These are phyloP conservation scores for Phalera bucephala DNA, from an alignment of 2,888 invertebrate genomes.

Conservation along the genomic window DNA sequence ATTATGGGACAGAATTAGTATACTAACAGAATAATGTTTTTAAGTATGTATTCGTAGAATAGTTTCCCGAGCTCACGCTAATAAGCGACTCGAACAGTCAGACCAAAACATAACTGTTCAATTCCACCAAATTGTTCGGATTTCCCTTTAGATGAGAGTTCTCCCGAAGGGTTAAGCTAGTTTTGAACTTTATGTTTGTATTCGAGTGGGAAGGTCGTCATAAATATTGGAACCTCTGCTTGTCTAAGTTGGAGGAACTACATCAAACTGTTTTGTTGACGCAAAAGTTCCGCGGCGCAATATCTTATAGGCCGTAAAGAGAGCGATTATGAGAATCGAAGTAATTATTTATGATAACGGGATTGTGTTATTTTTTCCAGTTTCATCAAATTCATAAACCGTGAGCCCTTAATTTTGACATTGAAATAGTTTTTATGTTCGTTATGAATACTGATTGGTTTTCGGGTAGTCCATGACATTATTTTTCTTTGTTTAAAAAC, in stretches of 20 bases:
- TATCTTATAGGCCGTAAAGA: slow-evolving; percentile 56
- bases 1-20: too few species aligned
- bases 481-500: too few species aligned
- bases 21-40: too few species aligned
- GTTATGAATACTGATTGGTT: slow-evolving; percentile 2
- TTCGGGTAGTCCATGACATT: too few species aligned
- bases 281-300: slow-evolving; percentile 59
- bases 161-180: slow-evolving; percentile 65
- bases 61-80: slow-evolving; percentile 21
- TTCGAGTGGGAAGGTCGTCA: slow-evolving; percentile 64
- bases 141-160: slow-evolving; percentile 61
- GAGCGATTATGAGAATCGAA: slow-evolving; percentile 48
- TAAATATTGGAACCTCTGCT: slow-evolving; percentile 67
- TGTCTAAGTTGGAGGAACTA: slow-evolving; percentile 65
- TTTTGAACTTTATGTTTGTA: slow-evolving; percentile 71
- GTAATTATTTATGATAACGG: slow-evolving; percentile 48
- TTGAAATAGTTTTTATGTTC: not conserved
- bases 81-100: slow-evolving; percentile 33
- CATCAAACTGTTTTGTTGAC: slow-evolving; percentile 70
- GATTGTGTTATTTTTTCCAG: slow-evolving; percentile 17
- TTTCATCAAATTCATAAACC: slow-evolving; percentile 6
- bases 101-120: slow-evolving; percentile 47
- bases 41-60: too few species aligned
- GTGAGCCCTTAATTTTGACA: slow-evolving; percentile 6
- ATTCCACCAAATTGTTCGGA: slow-evolving; percentile 62